phyloP scores from a whole-genome alignment of 1,140 invertebrate genomes.

The Limonius californicus region DNA sequence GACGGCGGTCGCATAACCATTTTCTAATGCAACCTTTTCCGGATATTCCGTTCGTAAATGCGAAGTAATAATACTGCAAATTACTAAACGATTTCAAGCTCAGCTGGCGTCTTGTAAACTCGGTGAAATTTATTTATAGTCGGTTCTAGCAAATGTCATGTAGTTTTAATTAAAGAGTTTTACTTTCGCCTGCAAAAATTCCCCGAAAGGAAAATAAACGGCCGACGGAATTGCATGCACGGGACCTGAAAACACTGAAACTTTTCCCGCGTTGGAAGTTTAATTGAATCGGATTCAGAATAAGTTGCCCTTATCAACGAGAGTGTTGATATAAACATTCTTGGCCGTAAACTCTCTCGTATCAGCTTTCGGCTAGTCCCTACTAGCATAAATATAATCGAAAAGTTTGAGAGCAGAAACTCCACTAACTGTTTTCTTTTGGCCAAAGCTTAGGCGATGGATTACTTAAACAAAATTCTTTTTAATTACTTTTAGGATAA shows the following conservation, averaged over 20 bases:
- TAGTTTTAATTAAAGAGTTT: constrained; percentile 6
- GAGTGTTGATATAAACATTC: constrained; percentile 7
- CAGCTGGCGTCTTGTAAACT: neutral
- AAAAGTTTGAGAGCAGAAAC: neutral
- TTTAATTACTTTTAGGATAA: no score
- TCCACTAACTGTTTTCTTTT: no score
- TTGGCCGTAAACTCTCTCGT: neutral
- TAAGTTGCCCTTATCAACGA: neutral
- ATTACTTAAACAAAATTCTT: no score
- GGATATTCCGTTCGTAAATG: neutral
- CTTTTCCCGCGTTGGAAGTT: neutral
- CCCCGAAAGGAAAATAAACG: neutral
- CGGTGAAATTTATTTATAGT: constrained; percentile 1
- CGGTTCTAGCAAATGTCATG: neutral
- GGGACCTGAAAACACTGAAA: neutral
- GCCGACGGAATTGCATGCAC: neutral
- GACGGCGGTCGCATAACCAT: neutral
- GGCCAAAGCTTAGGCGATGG: no score
- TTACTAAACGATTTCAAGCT: neutral
- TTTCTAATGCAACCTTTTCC: neutral
- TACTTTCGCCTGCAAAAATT: neutral
- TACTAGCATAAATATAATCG: neutral
- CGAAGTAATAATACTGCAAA: neutral
- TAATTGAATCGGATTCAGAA: constrained; percentile 4
- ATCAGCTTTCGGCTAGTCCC: neutral